Evolutionary conservation across 2,113 vertebrate species (phyloP).

Genomic region (Xenopus tropicalis): UCB_Xtro_10.0 CM004449.2:97922001-97922500

Average conservation of each 20-base stretch:
- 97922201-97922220: slow-evolving; percentile 43
- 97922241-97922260: slow-evolving; percentile 35
- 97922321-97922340: slow-evolving; percentile 4
- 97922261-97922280: slow-evolving; percentile 34
- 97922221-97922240: slow-evolving; percentile 38
- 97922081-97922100: slow-evolving; percentile 9
- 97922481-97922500: too few relatives aligned
- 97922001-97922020: too few relatives aligned
- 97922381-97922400: too few relatives aligned
- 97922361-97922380: background rate
- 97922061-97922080: background rate
- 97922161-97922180: slow-evolving; percentile 15
- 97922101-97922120: slow-evolving; percentile 10
- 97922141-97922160: slow-evolving; percentile 31
- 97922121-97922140: slow-evolving; percentile 17
- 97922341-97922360: background rate
- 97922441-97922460: too few relatives aligned
- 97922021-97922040: too few relatives aligned
- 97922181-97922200: slow-evolving; percentile 36
- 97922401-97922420: too few relatives aligned
- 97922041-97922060: too few relatives aligned
- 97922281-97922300: slow-evolving; percentile 20
- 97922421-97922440: too few relatives aligned
- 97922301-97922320: slow-evolving; percentile 6
- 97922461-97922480: too few relatives aligned